phyloP scores from a whole-genome alignment of 2,113 vertebrate species.

The Acrocephalus arundinaceus region DNA sequence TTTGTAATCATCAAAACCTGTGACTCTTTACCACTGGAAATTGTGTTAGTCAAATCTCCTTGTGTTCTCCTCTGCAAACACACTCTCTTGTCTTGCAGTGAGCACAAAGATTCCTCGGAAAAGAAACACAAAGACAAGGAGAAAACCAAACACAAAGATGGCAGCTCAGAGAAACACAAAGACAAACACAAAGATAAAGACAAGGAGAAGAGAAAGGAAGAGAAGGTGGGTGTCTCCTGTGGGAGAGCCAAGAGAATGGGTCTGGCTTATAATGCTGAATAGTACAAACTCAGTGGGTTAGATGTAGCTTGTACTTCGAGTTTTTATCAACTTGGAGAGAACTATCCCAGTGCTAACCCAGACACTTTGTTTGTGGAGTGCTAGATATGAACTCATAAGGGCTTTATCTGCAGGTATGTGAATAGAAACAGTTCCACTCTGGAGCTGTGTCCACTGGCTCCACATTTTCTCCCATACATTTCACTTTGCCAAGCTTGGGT shows the following conservation, averaged over 20 bases:
- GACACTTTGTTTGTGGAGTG: background rate
- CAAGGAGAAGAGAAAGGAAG: slow-evolving; percentile 92
- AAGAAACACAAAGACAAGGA: slow-evolving; percentile 94
- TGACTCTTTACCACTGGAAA: background rate
- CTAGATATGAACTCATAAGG: background rate
- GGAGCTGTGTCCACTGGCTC: background rate
- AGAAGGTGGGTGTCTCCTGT: slow-evolving; percentile 79
- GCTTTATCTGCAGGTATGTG: background rate
- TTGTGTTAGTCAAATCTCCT: background rate
- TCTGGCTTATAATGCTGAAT: background rate
- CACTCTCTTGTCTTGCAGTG: slow-evolving; percentile 76
- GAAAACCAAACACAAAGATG: slow-evolving; percentile 90
- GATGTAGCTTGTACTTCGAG: background rate
- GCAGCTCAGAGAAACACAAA: slow-evolving; percentile 89
- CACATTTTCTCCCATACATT: background rate
- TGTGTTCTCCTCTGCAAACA: slow-evolving; percentile 19
- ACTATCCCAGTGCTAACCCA: background rate
- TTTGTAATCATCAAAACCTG: background rate
- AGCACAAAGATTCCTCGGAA: slow-evolving; percentile 93
- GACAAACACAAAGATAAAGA: slow-evolving; percentile 88
- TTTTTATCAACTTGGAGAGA: background rate
- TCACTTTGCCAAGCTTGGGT: background rate
- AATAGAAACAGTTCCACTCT: background rate
- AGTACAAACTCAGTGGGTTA: background rate
- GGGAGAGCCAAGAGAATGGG: background rate